Evolutionary conservation across 2,888 invertebrate genomes (phyloP).

Genomic region (Drosophila longiperda): DNA sequence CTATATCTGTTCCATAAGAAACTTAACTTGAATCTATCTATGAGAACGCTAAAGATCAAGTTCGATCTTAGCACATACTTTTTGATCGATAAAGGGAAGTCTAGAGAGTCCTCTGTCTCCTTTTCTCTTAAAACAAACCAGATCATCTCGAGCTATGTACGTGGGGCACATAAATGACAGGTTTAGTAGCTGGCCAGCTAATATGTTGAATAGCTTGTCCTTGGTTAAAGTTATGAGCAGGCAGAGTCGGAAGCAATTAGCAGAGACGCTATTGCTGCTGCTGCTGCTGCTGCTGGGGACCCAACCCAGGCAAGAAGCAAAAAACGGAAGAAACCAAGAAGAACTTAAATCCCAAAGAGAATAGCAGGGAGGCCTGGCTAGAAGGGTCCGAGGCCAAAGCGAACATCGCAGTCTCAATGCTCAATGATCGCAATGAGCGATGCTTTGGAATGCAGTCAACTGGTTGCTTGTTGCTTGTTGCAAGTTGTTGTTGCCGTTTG

Average conservation of each 20-base stretch:
- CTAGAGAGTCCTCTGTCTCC: background rate
- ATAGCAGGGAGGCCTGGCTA: conserved; percentile 7
- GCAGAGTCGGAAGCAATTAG: conserved; percentile 70
- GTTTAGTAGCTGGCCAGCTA: background rate
- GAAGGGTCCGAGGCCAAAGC: conserved; percentile 16
- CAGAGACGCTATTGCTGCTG: conserved; percentile 19
- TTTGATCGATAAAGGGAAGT: background rate
- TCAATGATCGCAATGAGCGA: conserved; percentile 66
- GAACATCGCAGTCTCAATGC: conserved; percentile 38
- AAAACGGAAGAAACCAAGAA: conserved; percentile 5
- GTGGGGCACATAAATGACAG: conserved; percentile 6
- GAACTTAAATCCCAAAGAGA: background rate
- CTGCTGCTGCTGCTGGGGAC: background rate
- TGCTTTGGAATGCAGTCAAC: conserved; percentile 73
- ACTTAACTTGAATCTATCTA: background rate
- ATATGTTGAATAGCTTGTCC: conserved; percentile 31
- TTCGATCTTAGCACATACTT: background rate
- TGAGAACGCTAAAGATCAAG: background rate
- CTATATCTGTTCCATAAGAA: background rate
- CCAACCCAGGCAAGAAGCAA: background rate
- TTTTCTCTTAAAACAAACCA: background rate
- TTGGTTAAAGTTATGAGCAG: conserved; percentile 21
- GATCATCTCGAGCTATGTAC: background rate
- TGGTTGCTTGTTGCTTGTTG: conserved; percentile 33
- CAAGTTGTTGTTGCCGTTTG: conserved; percentile 13